phyloP scores from a whole-genome alignment of 2,888 invertebrate genomes.

The Amaurobius ferox region DNA sequence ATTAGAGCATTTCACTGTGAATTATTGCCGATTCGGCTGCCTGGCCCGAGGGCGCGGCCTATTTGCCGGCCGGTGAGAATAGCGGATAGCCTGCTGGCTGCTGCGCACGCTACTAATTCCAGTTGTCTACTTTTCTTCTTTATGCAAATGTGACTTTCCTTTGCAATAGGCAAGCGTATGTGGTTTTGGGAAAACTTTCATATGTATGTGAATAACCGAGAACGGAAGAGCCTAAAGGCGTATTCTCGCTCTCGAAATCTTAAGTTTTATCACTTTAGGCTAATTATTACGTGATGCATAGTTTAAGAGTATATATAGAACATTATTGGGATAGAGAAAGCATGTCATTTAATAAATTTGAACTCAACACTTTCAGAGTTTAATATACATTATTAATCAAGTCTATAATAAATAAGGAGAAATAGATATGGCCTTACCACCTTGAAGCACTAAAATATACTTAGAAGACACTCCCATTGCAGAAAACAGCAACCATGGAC shows the following conservation, averaged over 20 bases:
- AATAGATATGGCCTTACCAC: too few species aligned
- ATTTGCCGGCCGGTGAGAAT: slow-evolving; percentile 4
- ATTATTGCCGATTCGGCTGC: not conserved
- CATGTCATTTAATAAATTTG: too few species aligned
- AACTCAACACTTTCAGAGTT: too few species aligned
- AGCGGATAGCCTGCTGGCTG: not conserved
- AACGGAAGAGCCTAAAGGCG: not conserved
- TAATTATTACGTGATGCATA: not conserved
- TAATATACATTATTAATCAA: too few species aligned
- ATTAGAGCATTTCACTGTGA: slow-evolving; percentile 2
- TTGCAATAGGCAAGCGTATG: not conserved
- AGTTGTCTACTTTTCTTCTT: not conserved
- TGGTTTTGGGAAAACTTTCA: not conserved
- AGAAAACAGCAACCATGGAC: too few species aligned
- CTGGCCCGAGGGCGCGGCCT: slow-evolving; percentile 12
- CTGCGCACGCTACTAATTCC: not conserved
- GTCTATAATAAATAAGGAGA: too few species aligned
- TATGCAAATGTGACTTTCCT: not conserved
- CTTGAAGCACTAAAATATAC: too few species aligned
- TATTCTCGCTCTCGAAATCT: not conserved
- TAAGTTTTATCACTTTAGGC: not conserved
- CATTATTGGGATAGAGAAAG: too few species aligned
- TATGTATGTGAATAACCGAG: slow-evolving; percentile 4
- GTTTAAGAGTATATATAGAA: not conserved
- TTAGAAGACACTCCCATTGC: too few species aligned